These are phyloP conservation scores for Terebella lapidaria DNA, from an alignment of 2,888 invertebrate genomes.

Conservation along the genomic window DNA sequence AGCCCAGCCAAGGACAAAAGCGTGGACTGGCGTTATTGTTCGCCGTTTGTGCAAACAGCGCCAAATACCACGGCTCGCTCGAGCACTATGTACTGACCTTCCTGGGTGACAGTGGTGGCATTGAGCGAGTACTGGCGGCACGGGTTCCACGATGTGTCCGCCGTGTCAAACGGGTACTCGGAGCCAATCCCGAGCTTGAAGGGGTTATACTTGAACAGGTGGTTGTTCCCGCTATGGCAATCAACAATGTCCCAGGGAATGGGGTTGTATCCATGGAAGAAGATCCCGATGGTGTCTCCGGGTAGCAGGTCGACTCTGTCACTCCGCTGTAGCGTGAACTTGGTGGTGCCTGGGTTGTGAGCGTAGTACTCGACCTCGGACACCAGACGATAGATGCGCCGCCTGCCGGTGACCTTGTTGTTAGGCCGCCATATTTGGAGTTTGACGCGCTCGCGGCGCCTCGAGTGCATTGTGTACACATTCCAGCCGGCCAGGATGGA, in stretches of 20 bases:
- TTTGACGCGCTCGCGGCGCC: conserved; percentile 6
- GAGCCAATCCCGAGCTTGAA: background rate
- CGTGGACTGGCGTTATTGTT: too few species aligned
- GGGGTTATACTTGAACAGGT: conserved; percentile 1
- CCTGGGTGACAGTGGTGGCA: background rate
- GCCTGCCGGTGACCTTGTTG: background rate
- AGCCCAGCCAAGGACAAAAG: too few species aligned
- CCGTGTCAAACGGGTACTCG: background rate
- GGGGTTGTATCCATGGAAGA: conserved; percentile 11
- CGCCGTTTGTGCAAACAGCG: too few species aligned
- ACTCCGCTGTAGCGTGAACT: conserved; percentile 11
- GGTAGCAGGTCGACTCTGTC: conserved; percentile 9
- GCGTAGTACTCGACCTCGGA: conserved; percentile 7
- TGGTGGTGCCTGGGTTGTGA: conserved; percentile 6
- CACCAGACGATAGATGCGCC: conserved; percentile 2
- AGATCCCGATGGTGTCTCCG: conserved; percentile 5
- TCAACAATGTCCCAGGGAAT: conserved; percentile 9
- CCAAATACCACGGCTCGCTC: too few species aligned
- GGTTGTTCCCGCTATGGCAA: background rate
- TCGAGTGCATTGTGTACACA: conserved; percentile 9
- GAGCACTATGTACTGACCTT: background rate
- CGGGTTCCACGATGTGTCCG: background rate
- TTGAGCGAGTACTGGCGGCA: background rate
- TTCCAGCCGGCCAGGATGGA: conserved; percentile 10
- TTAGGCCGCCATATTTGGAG: conserved; percentile 11